Base-by-base conservation (phyloP, 2,113 vertebrate genomes). In the Cynoglossus semilaevis region DNA sequence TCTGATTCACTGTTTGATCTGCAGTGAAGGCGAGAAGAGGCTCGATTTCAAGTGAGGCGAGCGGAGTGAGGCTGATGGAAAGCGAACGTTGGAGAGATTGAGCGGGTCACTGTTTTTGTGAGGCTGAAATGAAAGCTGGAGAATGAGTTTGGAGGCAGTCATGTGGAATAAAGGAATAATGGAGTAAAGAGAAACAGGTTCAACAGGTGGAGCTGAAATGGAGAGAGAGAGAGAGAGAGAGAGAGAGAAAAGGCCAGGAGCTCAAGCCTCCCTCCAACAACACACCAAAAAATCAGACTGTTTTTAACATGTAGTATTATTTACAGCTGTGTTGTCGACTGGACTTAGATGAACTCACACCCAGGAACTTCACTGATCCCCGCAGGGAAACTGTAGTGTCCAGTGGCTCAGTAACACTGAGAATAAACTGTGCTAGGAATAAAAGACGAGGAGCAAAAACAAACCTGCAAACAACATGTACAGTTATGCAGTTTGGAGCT, bases 111-210 rank as follows among this genome's bases (percentile, higher is more conserved):
- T 76, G 71, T 76, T 60, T 65, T 52, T 45, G n/a, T 22, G 63
- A 70, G 69, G 35, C 49, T 57, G 68, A 64, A 72, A 74, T 48
- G 51, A 64, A 56, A 72, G 72, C 19, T 14, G 57, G 38, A 50
- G 76, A 63, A 38, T 13, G 44, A 58, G 72, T 41, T 48, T 3
- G 22, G 55, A 52, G 66, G 72, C 62, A 79, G 56, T 58, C 55
- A 65, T 56, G 64, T 80, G 75, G 70, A 63, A 66, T 72, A 63
- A 67, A 63, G 76, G 58, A 74, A 77, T 68, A 64, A 77, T 69
- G 15, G 37, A 55, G 47, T 41, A 53, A 43, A 41, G 48, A 63
- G 63, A 67, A 64, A 58, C 47, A 53, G 38, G 55, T 42, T 62
- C 34, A 69, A 51, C 34, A 19, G 70, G 60, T 53, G 11, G 52